Percentiles rank a stretch among this genome's conserved stretches.
Conservation (phyloP, 1,140 invertebrate genomes). For the Bombus terrestris region DNA sequence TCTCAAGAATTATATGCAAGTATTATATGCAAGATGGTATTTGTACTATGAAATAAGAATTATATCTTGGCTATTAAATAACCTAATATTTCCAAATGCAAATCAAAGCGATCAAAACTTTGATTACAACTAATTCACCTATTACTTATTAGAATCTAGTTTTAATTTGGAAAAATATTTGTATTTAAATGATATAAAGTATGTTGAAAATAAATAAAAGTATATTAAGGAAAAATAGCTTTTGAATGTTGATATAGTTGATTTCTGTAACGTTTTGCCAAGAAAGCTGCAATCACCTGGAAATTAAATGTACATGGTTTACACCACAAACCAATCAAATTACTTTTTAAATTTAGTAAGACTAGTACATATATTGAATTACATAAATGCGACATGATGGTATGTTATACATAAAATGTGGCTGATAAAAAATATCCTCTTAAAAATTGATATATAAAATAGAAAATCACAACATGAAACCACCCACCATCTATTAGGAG, state of each 20-base stretch:
- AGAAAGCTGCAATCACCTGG: constrained; percentile 89
- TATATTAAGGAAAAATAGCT: constrained; percentile 87
- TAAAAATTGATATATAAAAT: constrained; percentile 28
- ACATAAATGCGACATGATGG: not conserved
- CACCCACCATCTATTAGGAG: constrained; percentile 82
- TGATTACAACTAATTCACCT: not conserved
- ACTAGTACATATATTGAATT: not conserved
- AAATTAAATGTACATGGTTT: constrained; percentile 59
- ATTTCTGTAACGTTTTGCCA: constrained; percentile 89
- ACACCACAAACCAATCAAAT: not conserved
- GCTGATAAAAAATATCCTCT: constrained; percentile 12
- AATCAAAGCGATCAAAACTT: constrained; percentile 19
- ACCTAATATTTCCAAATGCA: constrained; percentile 38
- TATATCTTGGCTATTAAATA: constrained; percentile 15
- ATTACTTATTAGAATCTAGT: not conserved
- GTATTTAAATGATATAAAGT: constrained; percentile 5
- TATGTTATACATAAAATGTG: not conserved
- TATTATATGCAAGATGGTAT: constrained; percentile 37
- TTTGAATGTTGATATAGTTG: constrained; percentile 88
- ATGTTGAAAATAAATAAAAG: constrained; percentile 69
- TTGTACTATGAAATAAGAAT: constrained; percentile 19
- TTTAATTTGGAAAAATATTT: constrained; percentile 27
- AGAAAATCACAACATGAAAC: constrained; percentile 68
- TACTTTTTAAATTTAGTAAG: not conserved
- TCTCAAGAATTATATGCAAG: not conserved